These are phyloP conservation scores for Sinodicranocentrus sp. DNA, from an alignment of 2,888 invertebrate genomes.

Conservation along the genomic window DNA sequence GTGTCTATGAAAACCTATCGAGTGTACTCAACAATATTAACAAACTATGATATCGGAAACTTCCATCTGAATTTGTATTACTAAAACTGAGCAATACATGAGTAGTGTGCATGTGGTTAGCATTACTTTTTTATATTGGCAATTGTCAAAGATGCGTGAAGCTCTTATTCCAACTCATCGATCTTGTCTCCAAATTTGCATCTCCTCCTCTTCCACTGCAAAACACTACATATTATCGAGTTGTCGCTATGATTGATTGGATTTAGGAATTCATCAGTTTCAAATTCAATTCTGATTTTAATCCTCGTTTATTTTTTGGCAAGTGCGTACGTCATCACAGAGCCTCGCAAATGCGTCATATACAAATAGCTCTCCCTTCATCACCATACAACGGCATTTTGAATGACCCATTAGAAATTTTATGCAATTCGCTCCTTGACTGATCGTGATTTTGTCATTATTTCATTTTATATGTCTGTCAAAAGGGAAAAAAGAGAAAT, in stretches of 20 bases:
- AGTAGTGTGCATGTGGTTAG: not conserved
- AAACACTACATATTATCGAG: no score
- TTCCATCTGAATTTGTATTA: not conserved
- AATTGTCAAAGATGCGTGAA: not conserved
- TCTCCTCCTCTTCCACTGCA: no score
- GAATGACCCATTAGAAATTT: conserved; percentile 17
- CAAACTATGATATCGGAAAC: conserved; percentile 14
- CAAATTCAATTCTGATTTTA: not conserved
- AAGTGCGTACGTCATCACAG: not conserved
- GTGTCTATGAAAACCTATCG: conserved; percentile 8
- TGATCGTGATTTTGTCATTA: conserved; percentile 64
- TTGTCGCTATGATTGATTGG: no score
- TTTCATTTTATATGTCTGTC: conserved; percentile 42
- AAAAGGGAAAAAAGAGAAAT: conserved; percentile 46
- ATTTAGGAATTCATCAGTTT: not conserved
- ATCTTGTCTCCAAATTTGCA: no score
- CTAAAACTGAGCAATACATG: not conserved
- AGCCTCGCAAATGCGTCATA: not conserved
- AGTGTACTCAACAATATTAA: conserved; percentile 21
- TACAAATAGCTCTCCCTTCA: not conserved
- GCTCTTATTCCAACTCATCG: no score
- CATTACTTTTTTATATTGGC: not conserved
- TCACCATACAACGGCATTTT: not conserved
- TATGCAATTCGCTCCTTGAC: conserved; percentile 23
- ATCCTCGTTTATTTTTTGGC: not conserved